A percentile compares a stretch with the other conserved stretches of the same genome.
Evolutionary conservation across 2,888 invertebrate genomes (phyloP).

Genomic region (Polymixis lichenea): DNA sequence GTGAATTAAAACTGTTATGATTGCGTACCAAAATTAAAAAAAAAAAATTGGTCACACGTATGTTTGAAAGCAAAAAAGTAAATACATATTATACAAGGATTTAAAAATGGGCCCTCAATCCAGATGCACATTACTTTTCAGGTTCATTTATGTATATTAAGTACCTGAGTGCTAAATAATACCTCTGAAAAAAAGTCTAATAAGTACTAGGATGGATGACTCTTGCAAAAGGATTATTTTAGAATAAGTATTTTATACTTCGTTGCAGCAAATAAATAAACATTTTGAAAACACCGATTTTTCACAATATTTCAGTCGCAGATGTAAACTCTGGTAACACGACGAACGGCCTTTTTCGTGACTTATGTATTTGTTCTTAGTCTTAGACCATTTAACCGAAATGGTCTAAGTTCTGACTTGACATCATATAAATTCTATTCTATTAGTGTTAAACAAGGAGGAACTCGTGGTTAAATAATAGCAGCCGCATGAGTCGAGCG

Average conservation of each 20-base stretch:
- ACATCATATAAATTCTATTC: background rate
- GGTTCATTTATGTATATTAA: background rate
- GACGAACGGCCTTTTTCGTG: background rate
- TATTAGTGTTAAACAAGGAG: background rate
- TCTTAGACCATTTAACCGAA: background rate
- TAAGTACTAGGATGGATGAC: too few relatives aligned
- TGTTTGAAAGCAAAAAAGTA: too few relatives aligned
- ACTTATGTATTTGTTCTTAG: background rate
- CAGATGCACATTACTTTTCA: too few relatives aligned
- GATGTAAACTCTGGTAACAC: background rate
- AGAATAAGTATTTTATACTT: background rate
- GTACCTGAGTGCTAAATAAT: background rate
- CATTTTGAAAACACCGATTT: background rate
- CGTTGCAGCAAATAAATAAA: background rate
- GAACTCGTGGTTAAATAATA: too few relatives aligned
- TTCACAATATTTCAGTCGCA: background rate
- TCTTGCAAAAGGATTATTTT: background rate
- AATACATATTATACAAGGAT: too few relatives aligned
- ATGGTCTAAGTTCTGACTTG: background rate
- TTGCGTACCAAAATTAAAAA: too few relatives aligned
- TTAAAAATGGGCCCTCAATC: too few relatives aligned
- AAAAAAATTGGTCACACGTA: too few relatives aligned
- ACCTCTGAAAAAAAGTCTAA: background rate
- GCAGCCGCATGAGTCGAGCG: too few relatives aligned
- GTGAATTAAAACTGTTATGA: too few relatives aligned